Percentiles rank a stretch among this genome's conserved stretches.
phyloP scores from a whole-genome alignment of 2,888 invertebrate genomes.

The Cataglyphis cursor region DNA sequence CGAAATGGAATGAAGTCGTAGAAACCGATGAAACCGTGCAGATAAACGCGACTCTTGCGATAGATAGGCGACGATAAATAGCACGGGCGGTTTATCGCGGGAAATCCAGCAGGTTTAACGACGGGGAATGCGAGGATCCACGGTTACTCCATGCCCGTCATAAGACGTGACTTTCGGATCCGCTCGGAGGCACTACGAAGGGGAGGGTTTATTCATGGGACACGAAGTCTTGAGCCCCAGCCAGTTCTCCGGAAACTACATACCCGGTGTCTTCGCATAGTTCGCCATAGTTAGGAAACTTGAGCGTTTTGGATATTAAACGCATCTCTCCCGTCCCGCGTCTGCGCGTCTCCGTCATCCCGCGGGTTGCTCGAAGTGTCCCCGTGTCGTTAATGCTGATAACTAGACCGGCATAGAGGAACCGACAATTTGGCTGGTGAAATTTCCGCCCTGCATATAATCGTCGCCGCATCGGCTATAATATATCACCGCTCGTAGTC shows the following conservation, averaged over 20 bases:
- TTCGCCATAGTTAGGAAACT: constrained; percentile 76
- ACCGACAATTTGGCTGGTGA: constrained; percentile 27
- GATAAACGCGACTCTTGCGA: constrained; percentile 20
- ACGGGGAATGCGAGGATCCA: constrained; percentile 45
- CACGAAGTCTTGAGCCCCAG: constrained; percentile 63
- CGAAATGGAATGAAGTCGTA: background rate
- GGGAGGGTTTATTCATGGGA: constrained; percentile 61
- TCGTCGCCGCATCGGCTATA: background rate
- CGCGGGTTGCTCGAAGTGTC: constrained; percentile 16
- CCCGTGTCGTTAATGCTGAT: constrained; percentile 66
- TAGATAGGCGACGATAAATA: constrained; percentile 37
- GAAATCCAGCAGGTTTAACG: constrained; percentile 32
- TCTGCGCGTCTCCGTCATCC: background rate
- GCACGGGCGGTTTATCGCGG: constrained; percentile 17
- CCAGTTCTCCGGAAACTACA: constrained; percentile 58
- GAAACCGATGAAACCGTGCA: constrained; percentile 17
- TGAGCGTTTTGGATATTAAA: constrained; percentile 61
- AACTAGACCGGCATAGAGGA: constrained; percentile 14
- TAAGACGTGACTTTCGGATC: constrained; percentile 59
- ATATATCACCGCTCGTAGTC: background rate
- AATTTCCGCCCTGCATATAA: constrained; percentile 9
- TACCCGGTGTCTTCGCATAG: constrained; percentile 72
- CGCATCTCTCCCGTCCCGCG: constrained; percentile 44
- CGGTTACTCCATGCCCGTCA: constrained; percentile 22
- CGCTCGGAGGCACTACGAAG: constrained; percentile 46